A percentile compares a stretch with the other conserved stretches of the same genome.
Conservation (phyloP, 2,888 invertebrate genomes). For the Eilema caniola region DNA sequence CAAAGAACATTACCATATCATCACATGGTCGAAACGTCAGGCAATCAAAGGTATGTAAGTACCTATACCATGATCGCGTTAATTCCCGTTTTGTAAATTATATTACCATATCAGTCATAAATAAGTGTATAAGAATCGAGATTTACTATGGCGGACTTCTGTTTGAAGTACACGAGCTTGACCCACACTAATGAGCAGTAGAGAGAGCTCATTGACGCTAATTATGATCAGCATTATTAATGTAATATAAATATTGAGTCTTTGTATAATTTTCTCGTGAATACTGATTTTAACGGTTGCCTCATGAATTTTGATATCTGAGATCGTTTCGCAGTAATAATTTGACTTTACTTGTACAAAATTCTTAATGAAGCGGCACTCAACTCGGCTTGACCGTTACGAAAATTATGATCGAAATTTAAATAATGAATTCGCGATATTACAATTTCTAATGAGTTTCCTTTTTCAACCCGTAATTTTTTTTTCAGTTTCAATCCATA, state of each 20-base stretch:
- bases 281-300: slow-evolving; percentile 3
- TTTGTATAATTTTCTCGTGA: slow-evolving; percentile 8
- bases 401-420: not conserved
- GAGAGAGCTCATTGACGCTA: slow-evolving; percentile 4
- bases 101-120: not conserved
- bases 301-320: not conserved
- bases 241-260: slow-evolving; percentile 2
- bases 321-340: not conserved
- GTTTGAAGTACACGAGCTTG: not conserved
- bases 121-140: not conserved
- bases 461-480: too few species aligned
- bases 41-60: too few species aligned
- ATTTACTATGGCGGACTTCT: not conserved
- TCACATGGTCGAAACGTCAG: too few species aligned
- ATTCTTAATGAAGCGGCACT: not conserved
- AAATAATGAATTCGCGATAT: not conserved
- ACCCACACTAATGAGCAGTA: not conserved
- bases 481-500: too few species aligned
- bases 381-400: not conserved
- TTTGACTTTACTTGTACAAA: not conserved
- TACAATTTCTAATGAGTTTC: too few species aligned
- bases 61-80: too few species aligned
- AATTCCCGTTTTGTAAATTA: too few species aligned
- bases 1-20: not conserved
- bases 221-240: slow-evolving; percentile 3